Percentiles rank a stretch among this genome's conserved stretches.
Conservation (phyloP, 2,797 vertebrate species). For the Malacoctenus gilli region DNA sequence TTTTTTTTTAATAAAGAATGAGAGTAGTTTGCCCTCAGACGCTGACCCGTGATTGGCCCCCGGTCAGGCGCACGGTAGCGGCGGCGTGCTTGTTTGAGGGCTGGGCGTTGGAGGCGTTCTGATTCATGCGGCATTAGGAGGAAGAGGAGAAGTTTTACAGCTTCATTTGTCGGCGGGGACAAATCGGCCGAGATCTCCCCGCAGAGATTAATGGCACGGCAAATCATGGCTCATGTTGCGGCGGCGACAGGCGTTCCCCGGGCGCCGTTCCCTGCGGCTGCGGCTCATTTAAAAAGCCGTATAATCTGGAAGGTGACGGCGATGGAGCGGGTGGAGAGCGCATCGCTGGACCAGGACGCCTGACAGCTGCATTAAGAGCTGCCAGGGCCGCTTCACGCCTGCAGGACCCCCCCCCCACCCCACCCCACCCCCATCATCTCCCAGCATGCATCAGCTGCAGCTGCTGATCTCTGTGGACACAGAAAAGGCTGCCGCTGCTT, state of each 20-base stretch:
- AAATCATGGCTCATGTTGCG: constrained; percentile 71
- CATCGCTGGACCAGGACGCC: constrained; percentile 59
- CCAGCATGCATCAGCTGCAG: constrained; percentile 47
- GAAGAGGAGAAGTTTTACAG: constrained; percentile 48
- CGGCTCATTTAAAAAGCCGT: constrained; percentile 76
- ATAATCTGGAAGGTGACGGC: constrained; percentile 62
- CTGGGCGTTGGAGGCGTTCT: not conserved
- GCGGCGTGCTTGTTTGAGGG: too few species aligned
- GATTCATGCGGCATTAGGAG: not conserved
- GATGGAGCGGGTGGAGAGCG: constrained; percentile 45
- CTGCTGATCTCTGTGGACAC: not conserved
- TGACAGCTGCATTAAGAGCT: constrained; percentile 80
- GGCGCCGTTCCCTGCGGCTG: constrained; percentile 59
- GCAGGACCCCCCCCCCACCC: constrained; percentile 24
- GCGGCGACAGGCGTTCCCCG: constrained; percentile 64
- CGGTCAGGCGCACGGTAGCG: not conserved
- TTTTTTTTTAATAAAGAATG: too few species aligned
- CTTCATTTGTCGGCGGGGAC: constrained; percentile 67
- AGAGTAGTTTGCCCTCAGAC: too few species aligned
- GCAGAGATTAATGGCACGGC: constrained; percentile 73
- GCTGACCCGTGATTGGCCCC: not conserved
- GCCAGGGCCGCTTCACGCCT: constrained; percentile 67
- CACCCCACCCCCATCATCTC: constrained; percentile 9
- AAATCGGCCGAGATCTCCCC: constrained; percentile 67
- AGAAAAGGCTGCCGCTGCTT: not conserved